These are phyloP conservation scores for Lithophane ornitopus DNA, from an alignment of 2,888 invertebrate species.

Conservation along the genomic window DNA sequence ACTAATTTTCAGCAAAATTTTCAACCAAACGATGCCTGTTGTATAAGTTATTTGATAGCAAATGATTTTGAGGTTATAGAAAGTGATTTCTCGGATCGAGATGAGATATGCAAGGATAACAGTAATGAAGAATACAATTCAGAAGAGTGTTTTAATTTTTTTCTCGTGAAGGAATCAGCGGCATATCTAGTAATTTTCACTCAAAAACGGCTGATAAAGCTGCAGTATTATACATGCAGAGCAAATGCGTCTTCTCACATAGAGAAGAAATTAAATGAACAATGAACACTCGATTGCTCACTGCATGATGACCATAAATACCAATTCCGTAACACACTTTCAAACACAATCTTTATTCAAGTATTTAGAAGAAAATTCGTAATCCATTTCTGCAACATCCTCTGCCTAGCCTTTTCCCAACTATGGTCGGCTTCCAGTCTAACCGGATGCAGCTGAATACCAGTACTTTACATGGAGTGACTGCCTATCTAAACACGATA, in stretches of 20 bases:
- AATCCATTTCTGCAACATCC: background rate
- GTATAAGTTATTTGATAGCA: slow-evolving; percentile 12
- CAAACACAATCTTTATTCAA: background rate
- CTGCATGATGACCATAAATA: background rate
- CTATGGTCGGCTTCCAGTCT: too few relatives aligned
- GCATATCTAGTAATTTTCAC: background rate
- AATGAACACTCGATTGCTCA: background rate
- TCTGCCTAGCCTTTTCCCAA: too few relatives aligned
- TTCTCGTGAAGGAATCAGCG: too few relatives aligned
- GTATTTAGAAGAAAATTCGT: background rate
- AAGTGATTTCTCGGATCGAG: background rate
- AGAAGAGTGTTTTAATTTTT: too few relatives aligned
- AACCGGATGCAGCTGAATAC: too few relatives aligned
- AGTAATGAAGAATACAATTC: background rate
- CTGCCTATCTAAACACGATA: too few relatives aligned
- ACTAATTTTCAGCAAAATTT: slow-evolving; percentile 82
- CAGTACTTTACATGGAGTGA: too few relatives aligned
- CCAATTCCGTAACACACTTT: background rate
- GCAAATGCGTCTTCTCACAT: too few relatives aligned
- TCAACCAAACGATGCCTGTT: slow-evolving; percentile 37
- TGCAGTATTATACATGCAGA: background rate
- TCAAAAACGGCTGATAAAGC: background rate
- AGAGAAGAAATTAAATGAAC: background rate
- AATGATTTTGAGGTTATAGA: background rate
- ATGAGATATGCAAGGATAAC: background rate